These are phyloP conservation scores for Karalla daura DNA, from an alignment of 2,797 vertebrate species.

Conservation along the genomic window DNA sequence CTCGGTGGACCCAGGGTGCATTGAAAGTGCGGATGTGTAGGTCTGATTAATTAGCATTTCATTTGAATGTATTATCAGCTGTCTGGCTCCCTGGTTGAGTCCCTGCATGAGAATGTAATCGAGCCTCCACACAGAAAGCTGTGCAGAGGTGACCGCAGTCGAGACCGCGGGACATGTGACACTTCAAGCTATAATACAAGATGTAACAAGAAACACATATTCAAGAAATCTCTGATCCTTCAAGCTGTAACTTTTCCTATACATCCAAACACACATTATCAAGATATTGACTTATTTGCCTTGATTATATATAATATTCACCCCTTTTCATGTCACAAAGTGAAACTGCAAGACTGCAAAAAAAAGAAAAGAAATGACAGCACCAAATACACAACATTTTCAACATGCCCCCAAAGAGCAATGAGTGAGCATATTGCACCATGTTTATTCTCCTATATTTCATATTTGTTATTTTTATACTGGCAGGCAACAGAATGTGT, in stretches of 20 bases:
- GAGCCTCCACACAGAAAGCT: neutral
- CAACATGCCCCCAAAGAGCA: neutral
- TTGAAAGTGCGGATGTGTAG: constrained; percentile 25
- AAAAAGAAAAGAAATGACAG: neutral
- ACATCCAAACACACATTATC: neutral
- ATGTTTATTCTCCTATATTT: too few species aligned
- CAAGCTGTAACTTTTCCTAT: too few species aligned
- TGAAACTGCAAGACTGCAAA: neutral
- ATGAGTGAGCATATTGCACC: neutral
- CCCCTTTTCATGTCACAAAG: neutral
- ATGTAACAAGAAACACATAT: too few species aligned
- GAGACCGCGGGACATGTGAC: too few species aligned
- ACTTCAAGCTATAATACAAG: too few species aligned
- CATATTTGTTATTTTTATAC: too few species aligned
- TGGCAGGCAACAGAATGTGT: too few species aligned
- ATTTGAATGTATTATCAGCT: constrained; percentile 49
- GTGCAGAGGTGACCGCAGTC: neutral
- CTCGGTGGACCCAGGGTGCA: constrained; percentile 19
- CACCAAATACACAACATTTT: neutral
- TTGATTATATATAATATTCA: neutral
- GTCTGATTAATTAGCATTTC: constrained; percentile 52
- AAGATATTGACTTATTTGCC: neutral
- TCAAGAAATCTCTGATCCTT: too few species aligned
- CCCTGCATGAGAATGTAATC: constrained; percentile 19
- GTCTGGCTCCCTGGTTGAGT: constrained; percentile 22